These are phyloP conservation scores for Hypselothyrea guttata DNA, from an alignment of 2,888 invertebrate genomes.

Conservation along the genomic window DNA sequence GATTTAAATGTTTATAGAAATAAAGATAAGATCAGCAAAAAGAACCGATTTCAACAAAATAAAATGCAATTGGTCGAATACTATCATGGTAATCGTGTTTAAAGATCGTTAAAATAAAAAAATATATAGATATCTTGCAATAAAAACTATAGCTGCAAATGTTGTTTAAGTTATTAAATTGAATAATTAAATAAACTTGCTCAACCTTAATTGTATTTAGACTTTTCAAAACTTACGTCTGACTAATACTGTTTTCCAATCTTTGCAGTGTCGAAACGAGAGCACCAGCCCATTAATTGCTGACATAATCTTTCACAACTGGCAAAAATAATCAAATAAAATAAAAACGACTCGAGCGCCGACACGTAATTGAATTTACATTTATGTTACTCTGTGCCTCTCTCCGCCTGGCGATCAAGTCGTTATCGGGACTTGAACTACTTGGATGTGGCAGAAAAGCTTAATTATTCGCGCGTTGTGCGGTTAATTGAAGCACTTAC, in stretches of 20 bases:
- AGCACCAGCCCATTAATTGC: conserved; percentile 49
- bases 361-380: conserved; percentile 56
- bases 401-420: conserved; percentile 34
- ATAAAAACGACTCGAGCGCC: conserved; percentile 20
- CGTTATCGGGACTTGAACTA: conserved; percentile 50
- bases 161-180: too few relatives aligned
- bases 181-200: background rate
- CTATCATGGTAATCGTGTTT: too few relatives aligned
- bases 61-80: too few relatives aligned
- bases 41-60: too few relatives aligned
- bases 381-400: conserved; percentile 16
- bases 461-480: conserved; percentile 47
- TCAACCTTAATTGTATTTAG: too few relatives aligned
- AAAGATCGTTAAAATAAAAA: too few relatives aligned
- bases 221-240: conserved; percentile 24
- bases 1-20: too few relatives aligned
- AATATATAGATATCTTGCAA: too few relatives aligned
- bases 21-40: too few relatives aligned
- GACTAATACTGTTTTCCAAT: conserved; percentile 19
- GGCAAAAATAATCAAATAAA: conserved; percentile 28
- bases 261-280: conserved; percentile 49
- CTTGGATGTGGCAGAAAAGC: conserved; percentile 52
- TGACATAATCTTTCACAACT: conserved; percentile 68
- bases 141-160: too few relatives aligned
- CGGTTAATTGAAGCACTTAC: conserved; percentile 66